Percentiles rank a stretch among this genome's conserved stretches.
phyloP scores from a whole-genome alignment of 1,140 invertebrate species.

The Pristionchus pacificus region DNA sequence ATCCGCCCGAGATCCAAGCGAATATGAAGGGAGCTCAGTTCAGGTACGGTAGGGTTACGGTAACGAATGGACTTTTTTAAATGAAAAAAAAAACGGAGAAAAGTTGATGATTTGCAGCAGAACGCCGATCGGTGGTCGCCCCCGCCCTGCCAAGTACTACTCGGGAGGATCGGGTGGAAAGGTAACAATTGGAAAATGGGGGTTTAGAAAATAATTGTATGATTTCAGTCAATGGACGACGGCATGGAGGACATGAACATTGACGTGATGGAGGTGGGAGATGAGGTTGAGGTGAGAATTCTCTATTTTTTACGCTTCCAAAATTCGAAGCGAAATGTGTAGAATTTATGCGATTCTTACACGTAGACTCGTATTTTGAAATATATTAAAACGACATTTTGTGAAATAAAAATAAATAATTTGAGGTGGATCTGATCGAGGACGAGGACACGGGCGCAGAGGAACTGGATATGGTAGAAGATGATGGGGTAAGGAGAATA shows the following conservation, averaged over 20 bases:
- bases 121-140: neutral
- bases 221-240: no score
- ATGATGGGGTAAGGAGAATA: neutral
- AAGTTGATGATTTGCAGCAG: conserved; percentile 4
- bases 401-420: neutral
- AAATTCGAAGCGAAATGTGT: no score
- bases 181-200: conserved; percentile 15
- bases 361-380: no score
- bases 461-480: neutral
- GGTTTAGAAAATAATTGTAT: no score
- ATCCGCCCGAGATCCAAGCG: neutral
- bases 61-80: neutral
- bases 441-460: neutral
- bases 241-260: neutral
- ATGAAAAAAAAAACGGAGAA: conserved; percentile 1
- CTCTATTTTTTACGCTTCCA: no score
- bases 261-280: neutral
- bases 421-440: neutral
- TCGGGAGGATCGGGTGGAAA: conserved; percentile 11
- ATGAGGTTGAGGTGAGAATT: neutral
- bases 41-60: neutral
- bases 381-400: no score
- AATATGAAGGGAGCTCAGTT: neutral
- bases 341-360: no score
- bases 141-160: neutral